A percentile compares a stretch with the other conserved stretches of the same genome.
Conservation (phyloP, 2,888 invertebrate genomes). For the Alloplasta piceator region DNA sequence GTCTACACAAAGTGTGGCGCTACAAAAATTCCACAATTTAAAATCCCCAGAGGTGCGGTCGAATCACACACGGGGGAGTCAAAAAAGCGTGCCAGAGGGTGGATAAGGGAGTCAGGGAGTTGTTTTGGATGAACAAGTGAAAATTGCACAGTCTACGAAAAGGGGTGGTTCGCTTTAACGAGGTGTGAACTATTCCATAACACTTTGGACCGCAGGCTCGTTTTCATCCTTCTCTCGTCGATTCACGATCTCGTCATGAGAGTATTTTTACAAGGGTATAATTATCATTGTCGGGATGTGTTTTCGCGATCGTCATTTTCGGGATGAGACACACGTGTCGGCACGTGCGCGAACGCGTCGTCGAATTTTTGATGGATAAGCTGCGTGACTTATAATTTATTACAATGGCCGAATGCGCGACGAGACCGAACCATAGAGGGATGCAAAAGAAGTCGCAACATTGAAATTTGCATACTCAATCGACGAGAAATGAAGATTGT, state of each 20-base stretch:
- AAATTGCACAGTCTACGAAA: constrained; percentile 36
- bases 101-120: constrained; percentile 10
- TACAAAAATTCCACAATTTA: constrained; percentile 42
- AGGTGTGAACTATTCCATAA: constrained; percentile 75
- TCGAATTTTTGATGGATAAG: constrained; percentile 52
- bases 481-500: constrained; percentile 1
- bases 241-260: not conserved
- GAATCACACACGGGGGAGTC: constrained; percentile 7
- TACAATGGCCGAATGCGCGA: not conserved
- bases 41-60: constrained; percentile 59
- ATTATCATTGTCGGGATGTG: constrained; percentile 57
- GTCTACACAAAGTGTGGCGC: not conserved
- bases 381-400: constrained; percentile 42
- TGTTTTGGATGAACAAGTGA: constrained; percentile 38
- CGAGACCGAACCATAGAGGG: not conserved
- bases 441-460: constrained; percentile 2
- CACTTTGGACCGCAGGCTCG: constrained; percentile 64
- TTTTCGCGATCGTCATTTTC: constrained; percentile 43
- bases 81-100: constrained; percentile 1
- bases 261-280: constrained; percentile 39
- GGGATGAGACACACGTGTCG: constrained; percentile 63
- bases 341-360: constrained; percentile 59
- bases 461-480: constrained; percentile 1
- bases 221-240: constrained; percentile 30
- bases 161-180: constrained; percentile 57